Evolutionary conservation across 2,888 invertebrate species (phyloP).

Genomic region (Brachyptera putata): DNA sequence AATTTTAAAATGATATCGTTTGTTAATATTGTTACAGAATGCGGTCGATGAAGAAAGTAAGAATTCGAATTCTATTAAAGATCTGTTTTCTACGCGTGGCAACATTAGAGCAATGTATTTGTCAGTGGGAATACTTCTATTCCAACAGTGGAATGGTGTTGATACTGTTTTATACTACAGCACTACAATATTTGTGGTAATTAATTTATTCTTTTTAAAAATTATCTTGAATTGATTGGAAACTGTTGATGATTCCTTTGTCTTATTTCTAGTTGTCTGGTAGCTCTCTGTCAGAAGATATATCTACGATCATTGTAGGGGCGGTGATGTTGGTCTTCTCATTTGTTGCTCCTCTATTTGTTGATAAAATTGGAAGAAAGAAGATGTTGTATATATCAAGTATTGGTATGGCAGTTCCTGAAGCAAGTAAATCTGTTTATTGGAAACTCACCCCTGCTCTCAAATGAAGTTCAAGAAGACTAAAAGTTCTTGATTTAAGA

Average conservation of each 20-base stretch:
- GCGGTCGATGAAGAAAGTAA: slow-evolving; percentile 45
- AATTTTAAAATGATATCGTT: too few species aligned
- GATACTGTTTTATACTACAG: slow-evolving; percentile 76
- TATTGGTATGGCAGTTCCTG: slow-evolving; percentile 59
- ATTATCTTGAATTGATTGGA: too few species aligned
- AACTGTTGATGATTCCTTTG: too few species aligned
- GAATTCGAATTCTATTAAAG: slow-evolving; percentile 45
- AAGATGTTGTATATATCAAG: slow-evolving; percentile 68
- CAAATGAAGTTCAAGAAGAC: too few species aligned
- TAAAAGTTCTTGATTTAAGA: too few species aligned
- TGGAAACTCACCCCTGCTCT: too few species aligned
- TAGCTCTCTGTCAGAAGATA: slow-evolving; percentile 27
- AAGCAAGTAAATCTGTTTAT: too few species aligned
- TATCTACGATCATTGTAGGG: slow-evolving; percentile 61
- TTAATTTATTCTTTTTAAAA: too few species aligned
- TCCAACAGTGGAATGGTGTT: slow-evolving; percentile 81
- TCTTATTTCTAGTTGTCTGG: slow-evolving; percentile 14
- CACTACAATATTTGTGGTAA: slow-evolving; percentile 57
- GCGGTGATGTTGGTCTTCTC: slow-evolving; percentile 70
- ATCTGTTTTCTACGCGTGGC: slow-evolving; percentile 60
- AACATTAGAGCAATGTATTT: slow-evolving; percentile 74
- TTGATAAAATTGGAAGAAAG: slow-evolving; percentile 72
- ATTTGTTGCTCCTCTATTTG: slow-evolving; percentile 63
- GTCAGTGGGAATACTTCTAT: slow-evolving; percentile 66
- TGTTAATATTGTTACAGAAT: too few species aligned